A percentile compares a stretch with the other conserved stretches of the same genome.
phyloP scores from a whole-genome alignment of 35 echinoderm and acorn worm genomes.

The Nesometra sesokonis region DNA sequence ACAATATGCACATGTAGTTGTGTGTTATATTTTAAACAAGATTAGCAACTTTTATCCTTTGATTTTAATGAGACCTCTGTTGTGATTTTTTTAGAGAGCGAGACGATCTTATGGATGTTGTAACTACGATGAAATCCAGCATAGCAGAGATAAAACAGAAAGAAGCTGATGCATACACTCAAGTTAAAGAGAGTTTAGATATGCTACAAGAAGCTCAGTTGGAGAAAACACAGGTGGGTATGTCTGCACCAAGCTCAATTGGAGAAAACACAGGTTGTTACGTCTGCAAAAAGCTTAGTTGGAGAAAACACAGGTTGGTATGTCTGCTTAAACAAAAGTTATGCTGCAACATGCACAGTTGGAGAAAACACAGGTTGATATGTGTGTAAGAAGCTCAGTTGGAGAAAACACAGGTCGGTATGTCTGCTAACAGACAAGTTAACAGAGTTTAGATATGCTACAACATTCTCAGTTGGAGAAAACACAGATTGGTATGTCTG shows the following conservation, averaged over 20 bases:
- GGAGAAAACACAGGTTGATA: conserved; percentile 73
- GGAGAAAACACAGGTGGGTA: conserved; percentile 73
- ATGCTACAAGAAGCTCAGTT: conserved; percentile 88
- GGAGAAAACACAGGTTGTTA: too few species aligned
- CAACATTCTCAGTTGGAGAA: conserved; percentile 86
- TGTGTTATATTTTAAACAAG: not conserved
- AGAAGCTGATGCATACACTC: conserved; percentile 66
- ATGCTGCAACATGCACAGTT: conserved; percentile 87
- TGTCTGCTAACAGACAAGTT: too few species aligned
- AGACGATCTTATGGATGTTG: conserved; percentile 71
- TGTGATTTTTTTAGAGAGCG: conserved; percentile 39
- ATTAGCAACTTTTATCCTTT: too few species aligned
- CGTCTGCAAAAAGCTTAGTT: too few species aligned
- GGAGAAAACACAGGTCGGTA: too few species aligned
- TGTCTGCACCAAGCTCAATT: too few species aligned
- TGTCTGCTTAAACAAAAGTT: too few species aligned
- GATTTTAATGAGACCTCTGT: not conserved
- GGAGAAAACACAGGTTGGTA: too few species aligned
- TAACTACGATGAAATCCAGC: conserved; percentile 51
- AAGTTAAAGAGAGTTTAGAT: conserved; percentile 75
- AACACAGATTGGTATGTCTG: conserved; percentile 66
- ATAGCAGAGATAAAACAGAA: conserved; percentile 50
- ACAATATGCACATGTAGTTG: not conserved
- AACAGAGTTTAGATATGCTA: conserved; percentile 56
- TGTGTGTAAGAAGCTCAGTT: too few species aligned